These are phyloP conservation scores for Coelogynopora nodosa DNA, from an alignment of 2,888 invertebrate genomes.

Conservation along the genomic window DNA sequence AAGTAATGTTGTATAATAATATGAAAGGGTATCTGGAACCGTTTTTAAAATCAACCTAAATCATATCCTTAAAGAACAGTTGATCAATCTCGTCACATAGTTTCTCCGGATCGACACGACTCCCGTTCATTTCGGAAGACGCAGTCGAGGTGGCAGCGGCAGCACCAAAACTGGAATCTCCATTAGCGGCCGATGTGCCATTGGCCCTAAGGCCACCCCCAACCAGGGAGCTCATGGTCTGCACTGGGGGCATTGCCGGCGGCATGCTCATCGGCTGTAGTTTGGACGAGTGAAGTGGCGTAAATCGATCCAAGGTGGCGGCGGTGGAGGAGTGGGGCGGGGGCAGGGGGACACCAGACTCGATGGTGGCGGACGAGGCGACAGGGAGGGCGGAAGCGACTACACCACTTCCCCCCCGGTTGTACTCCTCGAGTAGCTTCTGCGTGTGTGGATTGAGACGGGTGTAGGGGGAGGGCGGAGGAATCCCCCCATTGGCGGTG, in stretches of 20 bases:
- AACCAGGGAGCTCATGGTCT: not conserved
- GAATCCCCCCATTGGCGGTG: not conserved
- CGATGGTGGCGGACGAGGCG: not conserved
- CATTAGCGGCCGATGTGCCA: not conserved
- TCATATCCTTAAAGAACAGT: constrained; percentile 34
- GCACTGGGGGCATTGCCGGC: not conserved
- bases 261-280: not conserved
- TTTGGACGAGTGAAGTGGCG: not conserved
- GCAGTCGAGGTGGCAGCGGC: not conserved
- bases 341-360: not conserved
- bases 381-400: not conserved
- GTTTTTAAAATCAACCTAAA: not conserved
- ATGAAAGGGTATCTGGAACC: not conserved
- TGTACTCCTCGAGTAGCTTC: constrained; percentile 3
- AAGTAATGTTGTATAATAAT: no score
- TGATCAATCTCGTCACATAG: constrained; percentile 22
- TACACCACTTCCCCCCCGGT: not conserved
- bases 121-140: not conserved
- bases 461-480: not conserved
- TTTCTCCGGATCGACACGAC: constrained; percentile 30
- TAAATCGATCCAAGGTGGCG: not conserved
- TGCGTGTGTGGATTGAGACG: constrained; percentile 10
- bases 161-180: not conserved
- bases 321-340: not conserved
- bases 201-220: not conserved